phyloP scores from a whole-genome alignment of 2,797 vertebrate genomes.

The Lacerta agilis region DNA sequence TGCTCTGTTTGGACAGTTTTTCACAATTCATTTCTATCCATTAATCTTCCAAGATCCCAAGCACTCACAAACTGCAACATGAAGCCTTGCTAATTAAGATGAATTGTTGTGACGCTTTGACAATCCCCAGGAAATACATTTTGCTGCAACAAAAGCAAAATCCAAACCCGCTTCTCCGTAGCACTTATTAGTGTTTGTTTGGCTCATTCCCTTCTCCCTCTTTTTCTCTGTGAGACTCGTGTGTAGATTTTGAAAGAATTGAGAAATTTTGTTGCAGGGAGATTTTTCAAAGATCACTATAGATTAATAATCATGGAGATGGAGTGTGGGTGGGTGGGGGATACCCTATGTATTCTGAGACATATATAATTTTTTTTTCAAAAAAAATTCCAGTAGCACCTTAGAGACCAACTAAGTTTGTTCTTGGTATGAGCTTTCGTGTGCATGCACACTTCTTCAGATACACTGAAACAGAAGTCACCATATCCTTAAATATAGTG shows the following conservation, averaged over 20 bases:
- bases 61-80: constrained; percentile 45
- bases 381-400: no score
- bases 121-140: constrained; percentile 25
- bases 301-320: background rate
- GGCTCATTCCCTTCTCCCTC: constrained; percentile 1
- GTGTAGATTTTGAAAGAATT: constrained; percentile 20
- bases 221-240: accelerated
- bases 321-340: no score
- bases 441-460: no score
- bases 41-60: constrained; percentile 61
- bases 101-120: constrained; percentile 50
- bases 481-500: no score
- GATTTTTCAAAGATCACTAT: background rate
- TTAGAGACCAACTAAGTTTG: no score
- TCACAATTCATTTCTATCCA: constrained; percentile 52
- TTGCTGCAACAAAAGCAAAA: constrained; percentile 36
- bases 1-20: constrained; percentile 40
- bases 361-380: no score
- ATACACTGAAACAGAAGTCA: no score
- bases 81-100: constrained; percentile 65
- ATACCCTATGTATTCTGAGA: no score
- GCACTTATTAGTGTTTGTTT: background rate
- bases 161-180: background rate
- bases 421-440: no score
- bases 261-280: constrained; percentile 31